These are phyloP conservation scores for Ochropacha duplaris DNA, from an alignment of 2,888 invertebrate species.

Conservation along the genomic window DNA sequence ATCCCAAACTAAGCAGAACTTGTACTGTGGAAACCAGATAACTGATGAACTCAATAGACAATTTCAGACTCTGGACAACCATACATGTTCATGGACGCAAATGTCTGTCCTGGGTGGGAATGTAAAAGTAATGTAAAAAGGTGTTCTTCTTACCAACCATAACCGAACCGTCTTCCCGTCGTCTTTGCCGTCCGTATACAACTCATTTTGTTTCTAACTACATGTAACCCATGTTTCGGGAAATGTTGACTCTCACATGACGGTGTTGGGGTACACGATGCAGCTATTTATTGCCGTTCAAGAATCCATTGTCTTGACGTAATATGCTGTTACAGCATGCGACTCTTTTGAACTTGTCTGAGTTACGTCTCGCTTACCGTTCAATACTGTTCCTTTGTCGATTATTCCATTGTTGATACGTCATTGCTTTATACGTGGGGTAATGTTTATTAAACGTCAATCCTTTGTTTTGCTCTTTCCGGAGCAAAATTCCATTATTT, in stretches of 20 bases:
- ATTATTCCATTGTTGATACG: not conserved
- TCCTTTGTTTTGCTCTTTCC: not conserved
- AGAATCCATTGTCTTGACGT: slow-evolving; percentile 43
- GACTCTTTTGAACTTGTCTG: slow-evolving; percentile 33
- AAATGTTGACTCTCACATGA: slow-evolving; percentile 47
- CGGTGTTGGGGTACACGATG: slow-evolving; percentile 48
- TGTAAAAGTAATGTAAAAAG: too few species aligned
- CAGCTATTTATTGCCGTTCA: slow-evolving; percentile 37
- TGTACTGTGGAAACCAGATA: too few species aligned
- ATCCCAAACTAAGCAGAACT: too few species aligned
- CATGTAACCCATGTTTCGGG: slow-evolving; percentile 17
- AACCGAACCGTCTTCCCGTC: too few species aligned
- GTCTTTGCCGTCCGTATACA: too few species aligned
- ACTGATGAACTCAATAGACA: too few species aligned
- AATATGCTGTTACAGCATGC: slow-evolving; percentile 34
- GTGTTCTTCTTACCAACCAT: too few species aligned
- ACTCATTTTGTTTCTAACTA: too few species aligned
- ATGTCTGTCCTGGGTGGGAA: too few species aligned
- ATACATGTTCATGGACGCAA: too few species aligned
- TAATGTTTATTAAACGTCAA: not conserved
- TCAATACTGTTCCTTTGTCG: not conserved
- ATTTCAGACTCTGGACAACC: too few species aligned
- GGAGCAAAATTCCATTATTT: not conserved
- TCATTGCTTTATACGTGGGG: not conserved
- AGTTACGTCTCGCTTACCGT: slow-evolving; percentile 14